Evolutionary conservation across 2,797 vertebrate species (phyloP).

Genomic region (Hydrocynus forskahlii): DNA sequence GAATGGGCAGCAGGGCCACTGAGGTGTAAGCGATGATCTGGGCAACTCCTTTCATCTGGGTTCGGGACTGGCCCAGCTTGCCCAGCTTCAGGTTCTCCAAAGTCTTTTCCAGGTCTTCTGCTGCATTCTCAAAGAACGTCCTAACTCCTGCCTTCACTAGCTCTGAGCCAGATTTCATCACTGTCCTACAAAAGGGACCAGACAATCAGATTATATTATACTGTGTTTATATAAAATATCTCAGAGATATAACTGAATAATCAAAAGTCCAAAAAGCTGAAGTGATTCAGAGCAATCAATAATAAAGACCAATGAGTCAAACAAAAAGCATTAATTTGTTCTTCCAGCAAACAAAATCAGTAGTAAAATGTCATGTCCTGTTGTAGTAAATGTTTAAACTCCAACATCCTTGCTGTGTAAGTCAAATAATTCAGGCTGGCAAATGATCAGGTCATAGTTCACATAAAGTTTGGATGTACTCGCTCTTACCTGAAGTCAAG

Average conservation of each 20-base stretch:
- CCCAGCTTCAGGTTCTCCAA: slow-evolving; percentile 97
- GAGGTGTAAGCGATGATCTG: slow-evolving; percentile 97
- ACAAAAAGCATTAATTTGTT: not conserved
- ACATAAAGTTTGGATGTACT: not conserved
- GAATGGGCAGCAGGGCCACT: slow-evolving; percentile 89
- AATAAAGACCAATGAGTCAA: not conserved
- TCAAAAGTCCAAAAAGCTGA: too few species aligned
- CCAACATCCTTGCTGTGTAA: too few species aligned
- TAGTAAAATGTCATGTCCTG: too few species aligned
- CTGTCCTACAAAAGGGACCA: slow-evolving; percentile 76
- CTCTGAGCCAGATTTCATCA: slow-evolving; percentile 98
- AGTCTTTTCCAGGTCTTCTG: slow-evolving; percentile 94
- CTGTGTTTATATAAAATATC: not conserved
- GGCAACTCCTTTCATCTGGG: slow-evolving; percentile 94
- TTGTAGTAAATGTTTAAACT: too few species aligned
- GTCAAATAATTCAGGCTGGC: not conserved
- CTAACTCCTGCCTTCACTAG: slow-evolving; percentile 92
- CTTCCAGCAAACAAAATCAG: too few species aligned
- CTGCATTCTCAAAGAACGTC: slow-evolving; percentile 94
- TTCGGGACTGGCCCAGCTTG: slow-evolving; percentile 94
- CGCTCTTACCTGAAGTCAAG: slow-evolving; percentile 90
- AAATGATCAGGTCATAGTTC: not conserved
- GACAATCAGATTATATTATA: not conserved
- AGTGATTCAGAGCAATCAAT: not conserved
- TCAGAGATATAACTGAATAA: not conserved